Evolutionary conservation across 2,113 vertebrate species (phyloP).

Genomic region (Brachionichthys hirsutus): DNA sequence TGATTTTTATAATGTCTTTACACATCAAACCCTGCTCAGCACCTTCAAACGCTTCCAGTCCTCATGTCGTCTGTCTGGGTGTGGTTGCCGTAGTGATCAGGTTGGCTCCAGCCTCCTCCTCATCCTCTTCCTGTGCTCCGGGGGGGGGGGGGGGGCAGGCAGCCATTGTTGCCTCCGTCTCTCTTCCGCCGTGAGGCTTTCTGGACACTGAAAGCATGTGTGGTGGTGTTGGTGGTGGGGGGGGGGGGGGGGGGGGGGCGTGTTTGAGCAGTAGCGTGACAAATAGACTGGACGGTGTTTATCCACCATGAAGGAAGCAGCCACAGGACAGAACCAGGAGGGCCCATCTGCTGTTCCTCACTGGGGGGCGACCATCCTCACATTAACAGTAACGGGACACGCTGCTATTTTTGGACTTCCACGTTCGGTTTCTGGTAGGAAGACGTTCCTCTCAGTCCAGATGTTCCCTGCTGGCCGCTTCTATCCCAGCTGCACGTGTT

Average conservation of each 20-base stretch:
- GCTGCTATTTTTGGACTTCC: too few relatives aligned
- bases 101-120: slow-evolving; percentile 7
- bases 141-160: slow-evolving; percentile 13
- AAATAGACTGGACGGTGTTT: neutral
- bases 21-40: too few relatives aligned
- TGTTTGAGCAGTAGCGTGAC: slow-evolving; percentile 19
- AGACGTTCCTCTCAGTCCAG: neutral
- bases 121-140: slow-evolving; percentile 1
- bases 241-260: too few relatives aligned
- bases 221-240: neutral
- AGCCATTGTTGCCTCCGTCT: slow-evolving; percentile 40
- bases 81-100: neutral
- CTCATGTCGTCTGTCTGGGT: too few relatives aligned
- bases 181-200: slow-evolving; percentile 21
- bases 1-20: neutral
- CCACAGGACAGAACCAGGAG: too few relatives aligned
- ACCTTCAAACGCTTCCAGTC: too few relatives aligned
- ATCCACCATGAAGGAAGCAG: too few relatives aligned
- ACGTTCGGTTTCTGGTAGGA: too few relatives aligned
- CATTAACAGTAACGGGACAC: too few relatives aligned
- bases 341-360: too few relatives aligned
- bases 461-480: slow-evolving; percentile 8
- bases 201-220: neutral
- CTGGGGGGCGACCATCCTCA: too few relatives aligned
- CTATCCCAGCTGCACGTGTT: slow-evolving; percentile 47